phyloP scores from a whole-genome alignment of 2,797 vertebrate genomes.

The Euphonia xanthogaster region DNA sequence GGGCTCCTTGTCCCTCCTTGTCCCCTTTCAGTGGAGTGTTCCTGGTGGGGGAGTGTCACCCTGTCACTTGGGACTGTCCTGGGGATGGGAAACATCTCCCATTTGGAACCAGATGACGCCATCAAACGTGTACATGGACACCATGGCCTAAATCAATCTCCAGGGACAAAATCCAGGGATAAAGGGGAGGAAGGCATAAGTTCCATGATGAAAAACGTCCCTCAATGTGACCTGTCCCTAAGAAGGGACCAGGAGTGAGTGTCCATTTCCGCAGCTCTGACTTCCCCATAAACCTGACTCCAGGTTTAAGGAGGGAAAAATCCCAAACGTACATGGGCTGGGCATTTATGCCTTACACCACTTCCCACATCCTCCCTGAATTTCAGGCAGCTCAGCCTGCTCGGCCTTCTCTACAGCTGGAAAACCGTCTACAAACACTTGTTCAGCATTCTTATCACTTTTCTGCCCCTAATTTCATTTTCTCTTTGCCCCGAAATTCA shows the following conservation, averaged over 20 bases:
- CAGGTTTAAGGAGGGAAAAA: neutral
- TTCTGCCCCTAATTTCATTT: constrained; percentile 11
- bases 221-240: neutral
- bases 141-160: neutral
- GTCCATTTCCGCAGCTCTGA: neutral
- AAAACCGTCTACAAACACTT: neutral
- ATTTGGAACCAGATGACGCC: accelerated
- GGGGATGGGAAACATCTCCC: neutral
- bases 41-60: accelerated
- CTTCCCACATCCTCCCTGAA: neutral
- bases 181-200: accelerated
- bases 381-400: neutral
- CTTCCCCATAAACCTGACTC: neutral
- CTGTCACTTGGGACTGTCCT: too few species aligned
- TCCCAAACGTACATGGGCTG: neutral
- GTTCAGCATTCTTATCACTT: constrained; percentile 29
- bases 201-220: accelerated
- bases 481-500: neutral
- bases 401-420: neutral
- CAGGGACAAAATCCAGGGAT: neutral
- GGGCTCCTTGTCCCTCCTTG: neutral
- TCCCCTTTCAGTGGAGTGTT: accelerated
- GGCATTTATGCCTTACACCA: neutral
- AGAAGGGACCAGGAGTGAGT: accelerated
- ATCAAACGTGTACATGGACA: accelerated